These are phyloP conservation scores for Phortica variegata DNA, from an alignment of 1,140 invertebrate genomes.

Conservation along the genomic window DNA sequence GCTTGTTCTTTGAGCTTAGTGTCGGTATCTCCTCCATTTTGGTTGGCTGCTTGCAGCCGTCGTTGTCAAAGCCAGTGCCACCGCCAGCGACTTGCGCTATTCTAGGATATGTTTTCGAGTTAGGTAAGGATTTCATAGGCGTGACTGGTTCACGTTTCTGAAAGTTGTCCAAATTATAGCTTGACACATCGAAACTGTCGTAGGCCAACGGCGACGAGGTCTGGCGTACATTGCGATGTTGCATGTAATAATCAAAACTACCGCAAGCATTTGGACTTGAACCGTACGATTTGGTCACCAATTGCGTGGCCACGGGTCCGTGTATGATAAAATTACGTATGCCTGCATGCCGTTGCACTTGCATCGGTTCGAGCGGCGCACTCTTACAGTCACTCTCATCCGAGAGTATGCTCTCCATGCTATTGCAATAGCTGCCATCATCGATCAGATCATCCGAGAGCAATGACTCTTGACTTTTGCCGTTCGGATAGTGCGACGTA, in stretches of 20 bases:
- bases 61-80: background rate
- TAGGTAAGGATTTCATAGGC: slow-evolving; percentile 36
- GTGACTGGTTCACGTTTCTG: background rate
- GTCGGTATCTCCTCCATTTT: slow-evolving; percentile 48
- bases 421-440: slow-evolving; percentile 66
- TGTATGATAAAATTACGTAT: slow-evolving; percentile 51
- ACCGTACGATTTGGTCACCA: slow-evolving; percentile 62
- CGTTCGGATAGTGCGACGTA: slow-evolving; percentile 58
- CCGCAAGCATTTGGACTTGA: slow-evolving; percentile 62
- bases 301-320: slow-evolving; percentile 24
- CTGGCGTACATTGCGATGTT: slow-evolving; percentile 19
- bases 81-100: slow-evolving; percentile 17
- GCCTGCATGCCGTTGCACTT: slow-evolving; percentile 42
- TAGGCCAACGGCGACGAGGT: slow-evolving; percentile 16
- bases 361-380: slow-evolving; percentile 68
- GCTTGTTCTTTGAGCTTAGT: slow-evolving; percentile 46
- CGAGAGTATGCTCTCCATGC: slow-evolving; percentile 75
- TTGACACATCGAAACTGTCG: slow-evolving; percentile 49
- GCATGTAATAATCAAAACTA: slow-evolving; percentile 56
- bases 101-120: slow-evolving; percentile 46
- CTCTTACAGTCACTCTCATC: slow-evolving; percentile 79
- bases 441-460: slow-evolving; percentile 66
- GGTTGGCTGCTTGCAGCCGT: background rate
- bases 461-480: slow-evolving; percentile 72
- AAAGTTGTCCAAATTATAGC: slow-evolving; percentile 40